Conservation (phyloP, 30 jellyfish, hydroid and myxozoan species). For the Hydractinia echinata region DNA sequence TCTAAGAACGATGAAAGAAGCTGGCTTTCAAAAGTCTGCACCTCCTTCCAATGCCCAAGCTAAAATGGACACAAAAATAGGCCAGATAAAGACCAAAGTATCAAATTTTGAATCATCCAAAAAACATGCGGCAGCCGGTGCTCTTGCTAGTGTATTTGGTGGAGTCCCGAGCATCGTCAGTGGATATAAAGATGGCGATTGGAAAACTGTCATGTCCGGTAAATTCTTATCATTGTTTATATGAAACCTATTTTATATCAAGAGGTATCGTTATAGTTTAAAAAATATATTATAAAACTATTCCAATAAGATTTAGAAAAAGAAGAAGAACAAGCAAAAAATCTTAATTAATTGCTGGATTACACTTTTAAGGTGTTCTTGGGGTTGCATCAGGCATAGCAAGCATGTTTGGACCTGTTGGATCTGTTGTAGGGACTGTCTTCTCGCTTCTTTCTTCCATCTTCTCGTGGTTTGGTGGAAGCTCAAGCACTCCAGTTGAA, state of each 20-base stretch:
- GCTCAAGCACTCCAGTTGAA: background rate
- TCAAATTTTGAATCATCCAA: too few species aligned
- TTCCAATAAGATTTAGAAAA: background rate
- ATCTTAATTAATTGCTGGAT: too few species aligned
- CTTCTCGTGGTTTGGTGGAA: background rate
- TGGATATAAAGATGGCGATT: background rate
- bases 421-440: constrained; percentile 10
- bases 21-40: background rate
- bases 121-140: constrained; percentile 3
- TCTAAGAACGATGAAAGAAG: too few species aligned
- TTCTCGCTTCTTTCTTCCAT: background rate
- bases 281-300: background rate
- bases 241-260: too few species aligned
- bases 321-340: too few species aligned
- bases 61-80: background rate
- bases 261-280: too few species aligned
- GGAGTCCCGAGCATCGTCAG: background rate
- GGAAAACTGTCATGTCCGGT: background rate
- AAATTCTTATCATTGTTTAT: background rate
- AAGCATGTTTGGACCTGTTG: background rate
- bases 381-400: constrained; percentile 8
- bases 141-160: background rate
- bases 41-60: background rate
- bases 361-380: background rate
- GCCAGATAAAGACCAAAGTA: too few species aligned